Conservation (phyloP, 2,888 invertebrate species). For the Hirtodrosophila trivittata region DNA sequence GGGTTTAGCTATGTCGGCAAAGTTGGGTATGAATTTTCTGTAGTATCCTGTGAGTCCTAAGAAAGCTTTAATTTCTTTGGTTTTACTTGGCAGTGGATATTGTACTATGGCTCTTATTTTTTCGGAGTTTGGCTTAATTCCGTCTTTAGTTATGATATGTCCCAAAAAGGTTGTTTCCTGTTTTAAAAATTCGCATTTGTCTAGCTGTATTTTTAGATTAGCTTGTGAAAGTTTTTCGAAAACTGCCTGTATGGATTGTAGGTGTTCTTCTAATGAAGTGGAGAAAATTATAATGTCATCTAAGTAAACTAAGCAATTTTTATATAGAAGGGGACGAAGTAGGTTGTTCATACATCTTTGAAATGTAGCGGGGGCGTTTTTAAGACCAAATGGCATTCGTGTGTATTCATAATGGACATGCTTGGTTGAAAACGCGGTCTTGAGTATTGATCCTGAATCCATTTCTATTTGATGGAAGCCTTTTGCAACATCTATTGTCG, state of each 20-base stretch:
- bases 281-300: conserved; percentile 7
- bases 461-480: not conserved
- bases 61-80: conserved; percentile 11
- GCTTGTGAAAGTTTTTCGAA: conserved; percentile 3
- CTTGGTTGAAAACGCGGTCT: not conserved
- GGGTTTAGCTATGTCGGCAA: conserved; percentile 9
- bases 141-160: conserved; percentile 10
- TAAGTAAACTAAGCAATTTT: conserved; percentile 3
- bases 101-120: conserved; percentile 8
- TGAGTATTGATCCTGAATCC: not conserved
- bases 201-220: conserved; percentile 5
- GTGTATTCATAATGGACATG: not conserved
- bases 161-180: conserved; percentile 2
- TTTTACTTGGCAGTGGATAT: not conserved
- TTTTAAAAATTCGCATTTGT: conserved; percentile 14
- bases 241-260: not conserved
- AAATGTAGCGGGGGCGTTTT: conserved; percentile 9
- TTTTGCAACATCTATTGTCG: not conserved
- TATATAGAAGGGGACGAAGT: not conserved
- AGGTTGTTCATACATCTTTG: conserved; percentile 7
- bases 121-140: conserved; percentile 8
- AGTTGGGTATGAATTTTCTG: not conserved
- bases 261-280: conserved; percentile 2
- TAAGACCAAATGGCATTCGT: not conserved
- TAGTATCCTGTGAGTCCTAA: conserved; percentile 1